Evolutionary conservation across 1,140 invertebrate species (phyloP).

Genomic region (Bombus terrestris): DNA sequence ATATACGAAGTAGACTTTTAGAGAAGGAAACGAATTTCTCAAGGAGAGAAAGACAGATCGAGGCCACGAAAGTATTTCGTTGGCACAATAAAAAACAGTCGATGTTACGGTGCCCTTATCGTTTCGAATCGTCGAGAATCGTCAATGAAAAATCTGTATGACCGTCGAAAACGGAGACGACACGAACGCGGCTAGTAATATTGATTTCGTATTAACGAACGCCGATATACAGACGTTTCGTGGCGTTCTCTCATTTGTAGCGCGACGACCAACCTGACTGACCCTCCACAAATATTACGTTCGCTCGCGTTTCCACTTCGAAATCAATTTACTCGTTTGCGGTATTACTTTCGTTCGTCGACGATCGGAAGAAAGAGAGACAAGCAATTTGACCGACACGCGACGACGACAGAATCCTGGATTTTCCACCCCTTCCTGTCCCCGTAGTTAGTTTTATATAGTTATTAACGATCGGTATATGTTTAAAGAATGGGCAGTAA

Average conservation of each 20-base stretch:
- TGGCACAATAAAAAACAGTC: not conserved
- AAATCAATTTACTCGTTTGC: slow-evolving; percentile 68
- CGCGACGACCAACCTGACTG: slow-evolving; percentile 28
- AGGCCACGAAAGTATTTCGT: not conserved
- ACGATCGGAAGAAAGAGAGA: slow-evolving; percentile 1
- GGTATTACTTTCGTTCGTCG: slow-evolving; percentile 63
- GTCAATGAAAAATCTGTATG: not conserved
- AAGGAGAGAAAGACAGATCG: not conserved
- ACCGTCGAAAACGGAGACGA: slow-evolving; percentile 23
- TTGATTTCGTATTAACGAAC: slow-evolving; percentile 66
- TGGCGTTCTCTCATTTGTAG: slow-evolving; percentile 27
- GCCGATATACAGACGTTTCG: slow-evolving; percentile 39
- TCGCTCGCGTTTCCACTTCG: slow-evolving; percentile 57
- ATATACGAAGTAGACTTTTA: not conserved
- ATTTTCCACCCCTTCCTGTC: not conserved
- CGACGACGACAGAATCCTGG: not conserved
- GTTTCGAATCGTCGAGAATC: not conserved
- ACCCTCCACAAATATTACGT: slow-evolving; percentile 63
- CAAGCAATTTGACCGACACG: not conserved
- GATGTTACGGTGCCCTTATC: not conserved
- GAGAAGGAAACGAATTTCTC: not conserved
- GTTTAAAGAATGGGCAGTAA: too few relatives aligned
- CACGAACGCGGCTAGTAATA: slow-evolving; percentile 46
- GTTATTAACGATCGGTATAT: not conserved
- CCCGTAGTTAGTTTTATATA: not conserved